Evolutionary conservation across 2,113 vertebrate species (phyloP).

Genomic region (Pelusios castaneus): DNA sequence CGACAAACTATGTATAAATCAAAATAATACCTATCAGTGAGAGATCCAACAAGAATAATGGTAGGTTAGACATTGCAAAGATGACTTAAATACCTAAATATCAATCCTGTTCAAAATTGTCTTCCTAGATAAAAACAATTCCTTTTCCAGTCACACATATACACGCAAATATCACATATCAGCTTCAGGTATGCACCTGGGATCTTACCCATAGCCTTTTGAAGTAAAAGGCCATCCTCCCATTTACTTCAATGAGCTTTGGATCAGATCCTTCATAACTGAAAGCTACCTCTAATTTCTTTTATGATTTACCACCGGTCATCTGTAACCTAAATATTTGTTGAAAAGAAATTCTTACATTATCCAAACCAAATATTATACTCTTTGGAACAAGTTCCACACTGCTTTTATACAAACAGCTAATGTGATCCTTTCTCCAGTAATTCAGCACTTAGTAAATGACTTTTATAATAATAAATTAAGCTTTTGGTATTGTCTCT

Average conservation of each 20-base stretch:
- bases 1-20: neutral
- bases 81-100: neutral
- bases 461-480: neutral
- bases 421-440: neutral
- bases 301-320: neutral
- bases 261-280: neutral
- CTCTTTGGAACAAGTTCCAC: neutral
- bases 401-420: neutral
- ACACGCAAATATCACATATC: neutral
- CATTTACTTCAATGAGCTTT: neutral
- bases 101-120: neutral
- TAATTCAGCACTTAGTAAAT: neutral
- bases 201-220: neutral
- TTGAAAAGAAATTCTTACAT: neutral
- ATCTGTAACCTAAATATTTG: neutral
- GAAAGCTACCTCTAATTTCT: neutral
- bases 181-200: neutral
- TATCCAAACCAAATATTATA: neutral
- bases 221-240: neutral
- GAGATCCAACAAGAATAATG: neutral
- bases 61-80: neutral
- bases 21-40: neutral
- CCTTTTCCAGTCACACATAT: neutral
- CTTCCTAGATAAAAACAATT: neutral
- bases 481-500: neutral